Conservation (phyloP, 2,113 vertebrate genomes). For the Callipepla squamata region DNA sequence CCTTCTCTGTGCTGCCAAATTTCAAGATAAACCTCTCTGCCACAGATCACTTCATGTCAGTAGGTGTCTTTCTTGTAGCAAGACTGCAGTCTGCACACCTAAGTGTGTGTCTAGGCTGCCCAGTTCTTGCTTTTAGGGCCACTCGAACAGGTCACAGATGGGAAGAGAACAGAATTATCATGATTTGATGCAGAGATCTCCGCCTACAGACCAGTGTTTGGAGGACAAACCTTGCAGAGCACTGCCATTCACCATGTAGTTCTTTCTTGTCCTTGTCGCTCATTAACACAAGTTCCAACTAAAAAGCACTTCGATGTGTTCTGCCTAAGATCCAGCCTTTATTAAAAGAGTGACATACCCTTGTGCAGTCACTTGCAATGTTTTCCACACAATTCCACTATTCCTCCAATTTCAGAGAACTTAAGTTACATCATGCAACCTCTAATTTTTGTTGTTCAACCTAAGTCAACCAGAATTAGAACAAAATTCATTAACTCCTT, state of each 20-base stretch:
- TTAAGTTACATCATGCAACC: not conserved
- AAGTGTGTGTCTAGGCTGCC: not conserved
- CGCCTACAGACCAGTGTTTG: not conserved
- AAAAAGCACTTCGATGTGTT: not conserved
- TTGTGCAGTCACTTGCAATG: not conserved
- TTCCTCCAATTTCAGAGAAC: not conserved
- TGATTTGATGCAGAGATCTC: rapidly evolving
- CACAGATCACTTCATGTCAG: not conserved
- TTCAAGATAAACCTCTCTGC: not conserved
- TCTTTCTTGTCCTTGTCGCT: not conserved
- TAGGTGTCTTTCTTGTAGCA: not conserved
- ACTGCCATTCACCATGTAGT: not conserved
- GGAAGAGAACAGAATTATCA: not conserved
- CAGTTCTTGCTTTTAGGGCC: not conserved
- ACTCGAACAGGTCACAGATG: not conserved
- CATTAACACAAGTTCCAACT: not conserved
- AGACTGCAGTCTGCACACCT: not conserved
- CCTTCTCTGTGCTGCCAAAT: constrained; percentile 4
- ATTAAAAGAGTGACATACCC: not conserved
- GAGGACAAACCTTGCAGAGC: not conserved
- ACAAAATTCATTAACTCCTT: not conserved
- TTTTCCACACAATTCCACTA: not conserved
- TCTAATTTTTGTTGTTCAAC: not conserved
- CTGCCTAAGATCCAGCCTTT: not conserved
- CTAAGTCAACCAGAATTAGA: not conserved